Percentiles rank a stretch among this genome's conserved stretches.
These are phyloP conservation scores for Peromyscus maniculatus DNA, from an alignment of 2,113 vertebrate genomes.

Conservation along the genomic window DNA sequence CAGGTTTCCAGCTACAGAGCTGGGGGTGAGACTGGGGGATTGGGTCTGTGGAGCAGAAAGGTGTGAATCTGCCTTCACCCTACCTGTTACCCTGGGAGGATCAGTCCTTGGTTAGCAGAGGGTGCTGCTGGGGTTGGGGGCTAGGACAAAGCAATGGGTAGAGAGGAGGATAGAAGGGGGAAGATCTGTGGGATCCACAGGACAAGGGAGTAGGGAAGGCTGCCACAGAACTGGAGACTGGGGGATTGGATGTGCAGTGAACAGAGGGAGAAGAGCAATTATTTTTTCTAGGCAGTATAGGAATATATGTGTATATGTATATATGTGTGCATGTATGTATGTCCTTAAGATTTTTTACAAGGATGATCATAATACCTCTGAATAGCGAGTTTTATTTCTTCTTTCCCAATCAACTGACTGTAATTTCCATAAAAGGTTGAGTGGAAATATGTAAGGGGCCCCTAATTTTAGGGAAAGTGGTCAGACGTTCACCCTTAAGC, in stretches of 20 bases:
- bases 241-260: too few species aligned
- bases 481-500: background rate
- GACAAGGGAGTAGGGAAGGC: background rate
- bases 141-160: too few species aligned
- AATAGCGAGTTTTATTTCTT: constrained; percentile 7
- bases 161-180: too few species aligned
- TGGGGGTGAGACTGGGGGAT: background rate
- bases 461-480: background rate
- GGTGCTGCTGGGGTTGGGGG: too few species aligned
- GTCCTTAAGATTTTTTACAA: background rate
- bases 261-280: background rate
- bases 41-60: too few species aligned
- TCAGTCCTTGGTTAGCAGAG: too few species aligned
- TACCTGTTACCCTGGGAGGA: background rate
- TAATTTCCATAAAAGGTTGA: background rate
- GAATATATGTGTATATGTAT: background rate
- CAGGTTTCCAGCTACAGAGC: too few species aligned
- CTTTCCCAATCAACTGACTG: background rate
- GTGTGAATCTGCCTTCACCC: background rate
- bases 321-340: background rate
- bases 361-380: background rate
- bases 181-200: too few species aligned
- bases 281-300: background rate
- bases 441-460: background rate
- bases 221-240: background rate